phyloP scores from a whole-genome alignment of 2,888 invertebrate species.

The Teleogryllus oceanicus region DNA sequence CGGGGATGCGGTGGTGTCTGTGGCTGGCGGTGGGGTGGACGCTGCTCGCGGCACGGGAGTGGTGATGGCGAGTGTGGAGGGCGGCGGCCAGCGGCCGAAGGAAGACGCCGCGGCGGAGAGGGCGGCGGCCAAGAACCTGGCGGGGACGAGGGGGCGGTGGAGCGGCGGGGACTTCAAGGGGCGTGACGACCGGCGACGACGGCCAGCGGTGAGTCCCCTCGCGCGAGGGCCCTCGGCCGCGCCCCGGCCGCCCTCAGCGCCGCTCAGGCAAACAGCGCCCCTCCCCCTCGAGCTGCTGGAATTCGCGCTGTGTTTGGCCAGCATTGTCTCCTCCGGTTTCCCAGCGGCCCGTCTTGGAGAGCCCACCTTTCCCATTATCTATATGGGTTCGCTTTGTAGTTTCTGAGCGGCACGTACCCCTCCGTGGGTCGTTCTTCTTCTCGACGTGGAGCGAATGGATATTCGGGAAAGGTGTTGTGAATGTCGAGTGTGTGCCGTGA shows the following conservation, averaged over 20 bases:
- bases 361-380: no score
- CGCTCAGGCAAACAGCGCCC: neutral
- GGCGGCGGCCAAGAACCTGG: neutral
- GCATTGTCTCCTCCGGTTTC: no score
- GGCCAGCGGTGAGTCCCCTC: slow-evolving; percentile 23
- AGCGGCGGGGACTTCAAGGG: slow-evolving; percentile 63
- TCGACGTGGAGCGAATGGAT: no score
- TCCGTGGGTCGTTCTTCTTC: no score
- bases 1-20: slow-evolving; percentile 20
- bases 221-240: neutral
- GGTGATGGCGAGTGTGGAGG: neutral
- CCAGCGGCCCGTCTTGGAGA: no score
- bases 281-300: neutral
- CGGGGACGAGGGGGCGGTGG: slow-evolving; percentile 47
- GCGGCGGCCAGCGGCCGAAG: neutral
- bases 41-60: neutral
- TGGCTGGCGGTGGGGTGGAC: neutral
- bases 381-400: no score
- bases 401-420: no score
- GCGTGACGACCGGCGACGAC: slow-evolving; percentile 40
- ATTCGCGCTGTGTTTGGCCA: no score
- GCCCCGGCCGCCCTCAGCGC: neutral
- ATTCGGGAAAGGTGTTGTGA: no score
- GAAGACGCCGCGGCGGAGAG: neutral
- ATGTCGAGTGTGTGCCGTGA: no score